A percentile compares a stretch with the other conserved stretches of the same genome.
phyloP scores from a whole-genome alignment of 1,140 invertebrate genomes.

The Hetaerina americana region DNA sequence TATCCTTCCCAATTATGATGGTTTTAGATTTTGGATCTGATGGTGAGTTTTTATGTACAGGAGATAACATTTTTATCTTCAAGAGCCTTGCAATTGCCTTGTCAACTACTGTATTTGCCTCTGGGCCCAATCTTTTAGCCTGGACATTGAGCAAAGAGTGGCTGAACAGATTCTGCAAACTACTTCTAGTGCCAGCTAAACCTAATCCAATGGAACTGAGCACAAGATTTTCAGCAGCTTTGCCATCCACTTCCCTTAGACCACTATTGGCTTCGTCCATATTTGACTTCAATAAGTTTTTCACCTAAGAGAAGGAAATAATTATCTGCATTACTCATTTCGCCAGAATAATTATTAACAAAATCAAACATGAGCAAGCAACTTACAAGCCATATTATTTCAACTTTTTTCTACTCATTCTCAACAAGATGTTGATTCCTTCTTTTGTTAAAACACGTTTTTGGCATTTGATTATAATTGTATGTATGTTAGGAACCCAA shows the following conservation, averaged over 20 bases:
- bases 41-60: slow-evolving; percentile 8
- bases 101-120: slow-evolving; percentile 44
- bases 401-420: too few species aligned
- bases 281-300: slow-evolving; percentile 42
- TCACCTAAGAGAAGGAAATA: slow-evolving; percentile 27
- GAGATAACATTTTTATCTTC: slow-evolving; percentile 3
- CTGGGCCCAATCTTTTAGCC: slow-evolving; percentile 26
- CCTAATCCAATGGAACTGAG: slow-evolving; percentile 52
- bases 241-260: slow-evolving; percentile 23
- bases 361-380: too few species aligned
- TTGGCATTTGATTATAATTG: too few species aligned
- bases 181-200: slow-evolving; percentile 36
- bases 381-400: too few species aligned
- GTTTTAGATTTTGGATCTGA: slow-evolving; percentile 19
- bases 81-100: slow-evolving; percentile 31
- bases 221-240: slow-evolving; percentile 36
- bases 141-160: slow-evolving; percentile 50
- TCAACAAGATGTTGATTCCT: too few species aligned
- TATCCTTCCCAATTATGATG: slow-evolving; percentile 23
- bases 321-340: slow-evolving; percentile 1
- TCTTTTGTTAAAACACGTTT: too few species aligned
- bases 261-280: slow-evolving; percentile 57
- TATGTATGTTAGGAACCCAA: too few species aligned
- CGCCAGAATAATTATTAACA: background rate
- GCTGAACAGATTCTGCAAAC: slow-evolving; percentile 38